Evolutionary conservation across 2,113 vertebrate species (phyloP), one percentile per base, ranked within the genome.

Genomic region (Synodontis membranacea): DNA sequence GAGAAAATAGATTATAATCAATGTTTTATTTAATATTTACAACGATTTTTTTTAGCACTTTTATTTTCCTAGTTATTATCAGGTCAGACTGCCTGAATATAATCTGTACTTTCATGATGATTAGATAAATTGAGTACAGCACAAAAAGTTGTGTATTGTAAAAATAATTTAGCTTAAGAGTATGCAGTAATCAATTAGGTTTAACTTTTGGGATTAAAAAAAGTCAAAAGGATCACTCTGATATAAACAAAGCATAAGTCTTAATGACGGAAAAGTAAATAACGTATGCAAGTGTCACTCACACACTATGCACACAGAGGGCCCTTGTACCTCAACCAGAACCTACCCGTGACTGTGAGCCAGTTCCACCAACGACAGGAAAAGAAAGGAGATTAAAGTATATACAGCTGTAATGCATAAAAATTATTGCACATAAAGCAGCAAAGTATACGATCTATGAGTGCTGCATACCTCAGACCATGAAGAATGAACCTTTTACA

Each of bases 301-400:
- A 76, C 28, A 84, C 14, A 39, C 8, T n/a, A n/a, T 75, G 2
- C 48, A 50, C 54, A 88, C 31, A 58, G 21, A 82, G 68, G 39
- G 21, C 7, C 25, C 78, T 85, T 85, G 42, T 85, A 48, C 56
- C 34, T 85, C 23, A 78, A 78, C 84, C 84, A 37, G 31, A 76
- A 85, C n/a, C 42, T 64, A 62, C 19, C 56, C 48, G 42, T 37
- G 39, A 46, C 68, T 52, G 50, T 60, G 28, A 85, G 52, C 52
- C 50, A 48, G 56, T 34, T 75, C 19, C 66, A 74, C 56, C 7
- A 42, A 58, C 48, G 19, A 46, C 37, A 37, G 70, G 44, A 54
- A 60, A 88, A 28, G 37, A 25, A 46, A 82, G 54, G 12, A 66
- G 28, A 76, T 56, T 19, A 23, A 21, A 86, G 37, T 9, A 34